Conservation (phyloP, 2,113 vertebrate species). For the Psilopsiagon aymara region DNA sequence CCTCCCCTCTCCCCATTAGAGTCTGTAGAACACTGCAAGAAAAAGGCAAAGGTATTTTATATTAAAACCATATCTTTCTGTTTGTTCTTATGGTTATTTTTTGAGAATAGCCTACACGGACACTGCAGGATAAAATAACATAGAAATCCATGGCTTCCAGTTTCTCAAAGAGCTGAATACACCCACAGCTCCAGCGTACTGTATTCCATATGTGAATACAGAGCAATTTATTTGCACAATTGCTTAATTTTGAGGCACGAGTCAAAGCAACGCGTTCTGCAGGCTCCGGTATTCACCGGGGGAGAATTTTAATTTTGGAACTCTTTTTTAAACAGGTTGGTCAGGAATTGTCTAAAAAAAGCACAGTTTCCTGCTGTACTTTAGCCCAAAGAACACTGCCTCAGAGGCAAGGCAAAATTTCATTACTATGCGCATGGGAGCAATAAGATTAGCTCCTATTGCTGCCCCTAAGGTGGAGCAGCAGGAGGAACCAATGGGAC, state of each 20-base stretch:
- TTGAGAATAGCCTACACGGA: slow-evolving; percentile 63
- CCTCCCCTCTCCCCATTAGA: slow-evolving; percentile 26
- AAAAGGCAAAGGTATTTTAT: slow-evolving; percentile 70
- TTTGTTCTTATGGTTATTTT: slow-evolving; percentile 67
- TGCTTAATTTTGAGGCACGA: slow-evolving; percentile 52
- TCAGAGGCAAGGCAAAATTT: slow-evolving; percentile 82
- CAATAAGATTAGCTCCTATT: slow-evolving; percentile 85
- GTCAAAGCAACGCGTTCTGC: slow-evolving; percentile 38
- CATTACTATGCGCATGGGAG: slow-evolving; percentile 87
- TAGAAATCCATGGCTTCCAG: neutral
- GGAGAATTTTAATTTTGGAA: slow-evolving; percentile 69
- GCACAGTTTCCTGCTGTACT: slow-evolving; percentile 73
- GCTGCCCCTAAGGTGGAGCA: slow-evolving; percentile 85
- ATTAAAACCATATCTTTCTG: slow-evolving; percentile 69
- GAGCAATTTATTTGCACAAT: slow-evolving; percentile 59
- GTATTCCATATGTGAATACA: slow-evolving; percentile 40
- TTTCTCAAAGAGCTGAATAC: slow-evolving; percentile 65
- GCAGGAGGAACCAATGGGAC: slow-evolving; percentile 84
- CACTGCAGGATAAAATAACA: slow-evolving; percentile 36
- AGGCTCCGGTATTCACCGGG: slow-evolving; percentile 1
- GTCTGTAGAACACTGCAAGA: slow-evolving; percentile 14
- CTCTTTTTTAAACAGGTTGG: slow-evolving; percentile 67
- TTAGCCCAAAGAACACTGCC: slow-evolving; percentile 77
- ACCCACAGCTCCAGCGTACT: neutral
- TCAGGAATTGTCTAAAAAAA: slow-evolving; percentile 71